Conservation (phyloP, 2,797 vertebrate genomes). For the Melanotaenia parkinsoni region DNA sequence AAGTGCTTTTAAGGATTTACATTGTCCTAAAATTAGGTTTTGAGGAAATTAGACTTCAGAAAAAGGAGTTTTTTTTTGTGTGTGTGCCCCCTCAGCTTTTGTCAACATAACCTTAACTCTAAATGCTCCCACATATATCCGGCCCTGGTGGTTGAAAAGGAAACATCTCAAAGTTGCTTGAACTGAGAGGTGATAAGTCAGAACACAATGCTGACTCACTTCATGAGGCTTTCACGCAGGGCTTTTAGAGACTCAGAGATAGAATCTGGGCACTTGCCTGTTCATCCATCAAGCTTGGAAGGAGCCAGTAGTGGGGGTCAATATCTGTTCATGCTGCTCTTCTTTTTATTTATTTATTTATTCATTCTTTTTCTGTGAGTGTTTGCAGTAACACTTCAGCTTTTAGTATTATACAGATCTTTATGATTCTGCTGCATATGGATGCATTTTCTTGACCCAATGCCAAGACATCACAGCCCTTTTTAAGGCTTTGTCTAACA, state of each 20-base stretch:
- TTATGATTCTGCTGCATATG: not conserved
- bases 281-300: slow-evolving; percentile 49
- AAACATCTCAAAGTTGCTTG: slow-evolving; percentile 11
- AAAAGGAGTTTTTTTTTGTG: not conserved
- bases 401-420: not conserved
- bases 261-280: slow-evolving; percentile 49
- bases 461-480: not conserved
- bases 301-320: slow-evolving; percentile 22
- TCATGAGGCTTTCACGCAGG: slow-evolving; percentile 34
- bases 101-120: not conserved
- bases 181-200: slow-evolving; percentile 41
- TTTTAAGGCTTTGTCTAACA: not conserved
- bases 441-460: not conserved
- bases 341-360: not conserved
- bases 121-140: not conserved
- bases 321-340: slow-evolving; percentile 18
- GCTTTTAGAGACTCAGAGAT: slow-evolving; percentile 57
- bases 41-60: not conserved
- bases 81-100: not conserved
- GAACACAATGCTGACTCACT: slow-evolving; percentile 30
- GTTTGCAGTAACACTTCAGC: not conserved
- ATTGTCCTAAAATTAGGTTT: slow-evolving; percentile 3
- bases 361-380: not conserved
- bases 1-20: not conserved
- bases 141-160: slow-evolving; percentile 3